Evolutionary conservation across 1,140 invertebrate genomes (phyloP).

Genomic region (Ptiloglossa arizonensis): DNA sequence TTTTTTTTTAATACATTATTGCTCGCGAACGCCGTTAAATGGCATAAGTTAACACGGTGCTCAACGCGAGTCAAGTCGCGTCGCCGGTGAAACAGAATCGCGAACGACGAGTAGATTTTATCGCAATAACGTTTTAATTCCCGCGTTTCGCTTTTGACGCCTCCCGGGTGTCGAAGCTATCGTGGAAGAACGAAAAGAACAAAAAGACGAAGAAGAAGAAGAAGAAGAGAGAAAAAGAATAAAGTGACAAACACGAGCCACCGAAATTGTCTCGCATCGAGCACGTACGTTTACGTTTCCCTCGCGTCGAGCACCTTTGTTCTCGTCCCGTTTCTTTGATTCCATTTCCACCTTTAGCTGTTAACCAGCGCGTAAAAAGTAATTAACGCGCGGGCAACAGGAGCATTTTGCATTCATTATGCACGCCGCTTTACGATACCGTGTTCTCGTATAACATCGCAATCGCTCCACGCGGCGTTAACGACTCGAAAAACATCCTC

Average conservation of each 20-base stretch:
- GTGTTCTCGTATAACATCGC: background rate
- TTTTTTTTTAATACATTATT: too few species aligned
- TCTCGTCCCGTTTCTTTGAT: conserved; percentile 24
- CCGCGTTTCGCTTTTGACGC: too few species aligned
- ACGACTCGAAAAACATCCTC: background rate
- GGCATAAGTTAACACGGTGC: too few species aligned
- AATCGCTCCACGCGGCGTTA: background rate
- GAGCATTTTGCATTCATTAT: conserved; percentile 18
- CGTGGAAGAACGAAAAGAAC: too few species aligned
- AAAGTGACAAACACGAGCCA: conserved; percentile 24
- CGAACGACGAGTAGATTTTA: too few species aligned
- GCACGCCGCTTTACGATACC: conserved; percentile 4
- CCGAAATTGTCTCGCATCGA: conserved; percentile 53
- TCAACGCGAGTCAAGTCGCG: too few species aligned
- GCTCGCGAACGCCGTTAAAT: too few species aligned
- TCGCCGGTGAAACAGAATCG: too few species aligned
- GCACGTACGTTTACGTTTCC: conserved; percentile 37
- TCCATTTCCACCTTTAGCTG: conserved; percentile 3
- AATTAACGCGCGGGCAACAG: conserved; percentile 37
- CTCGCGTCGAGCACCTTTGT: conserved; percentile 8
- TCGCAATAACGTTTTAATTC: too few species aligned
- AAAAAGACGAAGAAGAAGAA: too few species aligned
- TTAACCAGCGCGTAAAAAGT: conserved; percentile 28
- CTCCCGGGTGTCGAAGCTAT: too few species aligned
- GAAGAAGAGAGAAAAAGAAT: too few species aligned